Evolutionary conservation across 2,888 invertebrate species (phyloP).

Genomic region (Meiosimyza decipiens): DNA sequence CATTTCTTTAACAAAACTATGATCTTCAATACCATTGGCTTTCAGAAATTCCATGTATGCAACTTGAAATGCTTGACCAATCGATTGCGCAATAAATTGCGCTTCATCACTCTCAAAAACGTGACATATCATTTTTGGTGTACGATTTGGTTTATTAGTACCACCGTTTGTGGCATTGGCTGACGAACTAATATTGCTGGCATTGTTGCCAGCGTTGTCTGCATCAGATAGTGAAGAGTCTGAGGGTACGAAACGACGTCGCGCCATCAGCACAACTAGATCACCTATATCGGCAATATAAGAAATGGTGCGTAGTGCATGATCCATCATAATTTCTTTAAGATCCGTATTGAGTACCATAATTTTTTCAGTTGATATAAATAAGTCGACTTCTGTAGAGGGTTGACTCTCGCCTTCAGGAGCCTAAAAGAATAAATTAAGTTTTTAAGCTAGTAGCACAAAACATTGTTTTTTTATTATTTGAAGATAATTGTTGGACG

Average conservation of each 20-base stretch:
- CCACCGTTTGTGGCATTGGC: constrained; percentile 28
- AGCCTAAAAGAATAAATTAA: constrained; percentile 72
- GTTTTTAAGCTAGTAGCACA: neutral
- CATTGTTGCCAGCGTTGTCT: constrained; percentile 24
- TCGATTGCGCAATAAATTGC: constrained; percentile 99
- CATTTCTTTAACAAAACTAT: constrained; percentile 99
- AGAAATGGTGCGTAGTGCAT: constrained; percentile 96
- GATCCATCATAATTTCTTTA: constrained; percentile 99
- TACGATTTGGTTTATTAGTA: constrained; percentile 75
- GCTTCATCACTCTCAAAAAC: constrained; percentile 99
- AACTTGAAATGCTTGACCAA: constrained; percentile 99
- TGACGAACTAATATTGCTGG: constrained; percentile 43
- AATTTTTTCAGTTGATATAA: constrained; percentile 99
- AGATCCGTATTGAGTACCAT: constrained; percentile 99
- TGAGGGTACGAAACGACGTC: constrained; percentile 90
- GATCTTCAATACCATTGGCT: constrained; percentile 99
- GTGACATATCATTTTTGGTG: constrained; percentile 99
- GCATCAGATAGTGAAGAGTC: constrained; percentile 69
- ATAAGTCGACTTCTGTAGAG: constrained; percentile 98
- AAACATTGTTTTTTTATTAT: neutral
- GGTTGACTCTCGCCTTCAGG: constrained; percentile 98
- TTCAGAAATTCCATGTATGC: constrained; percentile 99
- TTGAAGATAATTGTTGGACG: neutral
- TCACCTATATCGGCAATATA: constrained; percentile 99
- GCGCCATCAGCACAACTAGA: constrained; percentile 96